phyloP scores from a whole-genome alignment of 2,888 invertebrate species.

The Adineta ricciae region DNA sequence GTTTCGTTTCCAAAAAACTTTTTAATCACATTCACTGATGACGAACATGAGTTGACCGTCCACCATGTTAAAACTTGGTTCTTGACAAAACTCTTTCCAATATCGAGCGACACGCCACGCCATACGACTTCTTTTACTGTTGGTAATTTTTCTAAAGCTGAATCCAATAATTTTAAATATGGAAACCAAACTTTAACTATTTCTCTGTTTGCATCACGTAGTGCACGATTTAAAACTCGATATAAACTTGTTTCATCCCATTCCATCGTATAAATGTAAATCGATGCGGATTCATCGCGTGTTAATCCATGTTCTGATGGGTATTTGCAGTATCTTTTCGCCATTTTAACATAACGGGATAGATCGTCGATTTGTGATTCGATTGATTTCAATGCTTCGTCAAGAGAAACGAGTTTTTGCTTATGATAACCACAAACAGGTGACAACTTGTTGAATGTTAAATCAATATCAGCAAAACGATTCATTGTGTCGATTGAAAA shows the following conservation, averaged over 20 bases:
- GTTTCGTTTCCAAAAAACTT: not conserved
- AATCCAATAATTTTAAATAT: not conserved
- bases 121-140: not conserved
- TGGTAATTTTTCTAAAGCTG: not conserved
- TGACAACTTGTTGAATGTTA: too few relatives aligned
- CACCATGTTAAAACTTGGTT: not conserved
- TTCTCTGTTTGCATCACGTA: not conserved
- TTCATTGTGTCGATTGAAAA: too few relatives aligned
- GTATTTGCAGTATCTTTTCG: too few relatives aligned
- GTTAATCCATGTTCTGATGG: too few relatives aligned
- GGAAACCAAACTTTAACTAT: not conserved
- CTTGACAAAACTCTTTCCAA: not conserved
- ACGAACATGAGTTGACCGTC: not conserved
- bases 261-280: constrained; percentile 6
- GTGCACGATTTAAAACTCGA: not conserved
- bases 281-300: not conserved
- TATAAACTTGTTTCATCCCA: not conserved
- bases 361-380: too few relatives aligned
- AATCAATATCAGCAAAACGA: too few relatives aligned
- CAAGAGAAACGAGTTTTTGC: too few relatives aligned
- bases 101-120: not conserved
- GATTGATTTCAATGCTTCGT: too few relatives aligned
- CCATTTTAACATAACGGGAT: too few relatives aligned
- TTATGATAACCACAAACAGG: too few relatives aligned
- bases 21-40: not conserved